Conservation (phyloP, 2,888 invertebrate genomes). For the Rapana venosa region DNA sequence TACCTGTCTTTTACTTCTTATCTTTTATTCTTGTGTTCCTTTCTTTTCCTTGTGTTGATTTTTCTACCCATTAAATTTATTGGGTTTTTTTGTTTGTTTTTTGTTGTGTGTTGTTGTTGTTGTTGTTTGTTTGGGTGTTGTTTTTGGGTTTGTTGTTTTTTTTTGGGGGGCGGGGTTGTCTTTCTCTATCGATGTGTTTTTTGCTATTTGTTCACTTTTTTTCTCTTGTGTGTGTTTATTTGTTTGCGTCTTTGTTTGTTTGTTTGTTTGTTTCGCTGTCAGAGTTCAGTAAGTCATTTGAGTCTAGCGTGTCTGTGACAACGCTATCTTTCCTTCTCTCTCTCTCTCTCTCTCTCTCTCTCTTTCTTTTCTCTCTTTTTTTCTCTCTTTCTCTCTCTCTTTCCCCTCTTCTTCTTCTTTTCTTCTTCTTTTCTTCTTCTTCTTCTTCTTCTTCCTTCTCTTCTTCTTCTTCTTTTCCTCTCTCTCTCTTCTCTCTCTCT, state of each 20-base stretch:
- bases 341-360: not conserved
- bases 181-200: not conserved
- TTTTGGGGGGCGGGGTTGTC: too few relatives aligned
- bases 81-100: too few relatives aligned
- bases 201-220: not conserved
- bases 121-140: too few relatives aligned
- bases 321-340: not conserved
- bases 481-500: too few relatives aligned
- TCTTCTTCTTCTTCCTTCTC: not conserved
- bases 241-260: not conserved
- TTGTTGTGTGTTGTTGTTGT: too few relatives aligned
- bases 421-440: not conserved
- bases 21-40: too few relatives aligned
- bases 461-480: constrained; percentile 8
- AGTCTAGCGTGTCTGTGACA: too few relatives aligned
- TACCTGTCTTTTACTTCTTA: too few relatives aligned
- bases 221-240: not conserved
- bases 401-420: not conserved
- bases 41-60: too few relatives aligned
- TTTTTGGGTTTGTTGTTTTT: too few relatives aligned
- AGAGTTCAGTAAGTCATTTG: too few relatives aligned
- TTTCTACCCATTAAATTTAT: too few relatives aligned
- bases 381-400: not conserved
- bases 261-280: not conserved
- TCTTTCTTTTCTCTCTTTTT: not conserved